phyloP scores from a whole-genome alignment of 1,140 invertebrate genomes.

The Ceratina japonica region DNA sequence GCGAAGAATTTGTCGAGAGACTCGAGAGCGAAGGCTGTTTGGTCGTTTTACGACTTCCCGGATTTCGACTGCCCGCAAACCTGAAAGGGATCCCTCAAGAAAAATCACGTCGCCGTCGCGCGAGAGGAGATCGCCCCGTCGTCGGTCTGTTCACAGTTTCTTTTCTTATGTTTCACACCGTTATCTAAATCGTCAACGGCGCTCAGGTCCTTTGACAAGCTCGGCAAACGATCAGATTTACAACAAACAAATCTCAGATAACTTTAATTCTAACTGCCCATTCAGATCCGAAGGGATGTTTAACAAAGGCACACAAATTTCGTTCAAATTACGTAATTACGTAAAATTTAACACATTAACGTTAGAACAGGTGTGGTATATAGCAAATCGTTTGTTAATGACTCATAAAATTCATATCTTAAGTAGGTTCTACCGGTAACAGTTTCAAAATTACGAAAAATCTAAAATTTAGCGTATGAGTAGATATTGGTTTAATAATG shows the following conservation, averaged over 20 bases:
- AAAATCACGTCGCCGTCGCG: constrained; percentile 28
- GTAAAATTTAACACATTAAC: no score
- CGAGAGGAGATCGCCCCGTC: no score
- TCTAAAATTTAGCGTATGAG: no score
- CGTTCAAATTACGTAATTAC: no score
- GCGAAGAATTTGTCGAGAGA: constrained; percentile 15
- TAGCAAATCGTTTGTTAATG: no score
- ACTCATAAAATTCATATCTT: no score
- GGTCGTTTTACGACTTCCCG: constrained; percentile 54
- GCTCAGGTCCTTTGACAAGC: constrained; percentile 36
- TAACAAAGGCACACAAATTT: no score
- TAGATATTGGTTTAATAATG: no score
- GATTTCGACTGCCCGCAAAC: constrained; percentile 14
- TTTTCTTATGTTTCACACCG: constrained; percentile 27
- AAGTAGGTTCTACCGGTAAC: no score
- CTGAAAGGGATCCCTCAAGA: constrained; percentile 10
- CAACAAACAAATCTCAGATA: constrained; percentile 50
- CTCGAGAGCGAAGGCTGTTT: constrained; percentile 19
- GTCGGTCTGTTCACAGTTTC: neutral
- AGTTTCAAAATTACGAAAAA: no score
- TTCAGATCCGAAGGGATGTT: constrained; percentile 9
- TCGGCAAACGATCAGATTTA: constrained; percentile 47
- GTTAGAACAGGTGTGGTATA: no score
- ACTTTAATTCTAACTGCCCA: constrained; percentile 51
- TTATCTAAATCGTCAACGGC: constrained; percentile 61